Percentiles rank a stretch among this genome's conserved stretches.
These are phyloP conservation scores for Ranitomeya imitator DNA, from an alignment of 2,113 vertebrate genomes.

Conservation along the genomic window DNA sequence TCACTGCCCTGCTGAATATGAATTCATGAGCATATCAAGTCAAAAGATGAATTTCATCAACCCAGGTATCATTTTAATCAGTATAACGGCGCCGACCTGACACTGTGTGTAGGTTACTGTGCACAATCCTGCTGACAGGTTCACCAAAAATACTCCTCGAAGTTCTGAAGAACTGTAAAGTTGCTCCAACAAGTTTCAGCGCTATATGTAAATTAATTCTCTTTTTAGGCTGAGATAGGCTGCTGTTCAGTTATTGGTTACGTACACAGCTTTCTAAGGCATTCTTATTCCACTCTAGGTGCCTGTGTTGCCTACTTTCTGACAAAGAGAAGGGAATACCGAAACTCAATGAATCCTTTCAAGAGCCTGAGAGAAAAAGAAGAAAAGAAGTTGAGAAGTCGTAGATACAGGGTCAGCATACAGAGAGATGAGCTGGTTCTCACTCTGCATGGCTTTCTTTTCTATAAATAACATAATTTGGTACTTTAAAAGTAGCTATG, in stretches of 20 bases:
- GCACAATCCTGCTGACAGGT: too few relatives aligned
- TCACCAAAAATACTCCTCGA: too few relatives aligned
- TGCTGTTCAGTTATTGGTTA: background rate
- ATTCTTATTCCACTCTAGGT: conserved; percentile 58
- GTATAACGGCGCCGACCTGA: too few relatives aligned
- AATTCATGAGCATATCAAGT: too few relatives aligned
- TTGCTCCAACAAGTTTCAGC: too few relatives aligned
- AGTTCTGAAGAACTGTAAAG: too few relatives aligned
- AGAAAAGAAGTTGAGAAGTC: conserved; percentile 74
- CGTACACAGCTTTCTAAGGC: background rate
- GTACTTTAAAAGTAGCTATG: too few relatives aligned
- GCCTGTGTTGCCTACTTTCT: conserved; percentile 75
- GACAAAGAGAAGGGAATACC: conserved; percentile 73
- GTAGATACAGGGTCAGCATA: conserved; percentile 69
- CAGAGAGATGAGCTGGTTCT: background rate
- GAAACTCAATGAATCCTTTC: conserved; percentile 72
- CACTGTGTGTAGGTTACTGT: too few relatives aligned
- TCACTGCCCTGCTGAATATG: too few relatives aligned
- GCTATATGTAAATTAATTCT: background rate
- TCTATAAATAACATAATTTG: too few relatives aligned
- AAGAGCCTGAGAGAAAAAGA: conserved; percentile 74
- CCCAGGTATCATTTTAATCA: too few relatives aligned
- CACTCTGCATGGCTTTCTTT: background rate
- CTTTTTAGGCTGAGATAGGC: background rate
- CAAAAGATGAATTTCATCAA: too few relatives aligned